These are phyloP conservation scores for Coregonus suidteri DNA, from an alignment of 2,797 vertebrate genomes.

Conservation along the genomic window DNA sequence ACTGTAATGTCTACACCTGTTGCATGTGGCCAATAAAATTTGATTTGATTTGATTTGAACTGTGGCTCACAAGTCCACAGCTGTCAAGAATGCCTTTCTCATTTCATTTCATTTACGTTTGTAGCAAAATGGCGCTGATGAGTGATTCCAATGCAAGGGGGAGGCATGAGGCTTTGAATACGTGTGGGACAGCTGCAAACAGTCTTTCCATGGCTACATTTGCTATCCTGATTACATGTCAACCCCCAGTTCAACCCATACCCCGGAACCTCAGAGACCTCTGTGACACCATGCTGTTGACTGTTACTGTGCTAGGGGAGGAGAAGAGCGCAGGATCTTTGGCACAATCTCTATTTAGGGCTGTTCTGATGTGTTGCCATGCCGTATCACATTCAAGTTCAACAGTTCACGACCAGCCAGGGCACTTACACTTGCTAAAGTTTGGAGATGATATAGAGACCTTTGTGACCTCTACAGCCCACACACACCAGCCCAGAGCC, in stretches of 20 bases:
- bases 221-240: conserved; percentile 45
- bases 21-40: too few species aligned
- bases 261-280: conserved; percentile 65
- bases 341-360: conserved; percentile 44
- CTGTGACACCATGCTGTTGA: conserved; percentile 57
- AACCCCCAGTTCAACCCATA: conserved; percentile 73
- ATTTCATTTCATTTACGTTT: conserved; percentile 60
- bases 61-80: conserved; percentile 75
- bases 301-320: conserved; percentile 44
- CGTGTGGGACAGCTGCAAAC: conserved; percentile 72
- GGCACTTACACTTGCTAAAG: conserved; percentile 60
- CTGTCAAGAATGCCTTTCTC: conserved; percentile 74
- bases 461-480: conserved; percentile 31
- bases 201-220: conserved; percentile 72
- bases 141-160: conserved; percentile 70
- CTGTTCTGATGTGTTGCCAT: conserved; percentile 23
- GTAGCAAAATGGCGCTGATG: conserved; percentile 65
- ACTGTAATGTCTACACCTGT: too few species aligned
- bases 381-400: conserved; percentile 76
- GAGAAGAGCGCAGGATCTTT: conserved; percentile 27
- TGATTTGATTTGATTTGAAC: conserved; percentile 29
- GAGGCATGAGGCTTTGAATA: conserved; percentile 43
- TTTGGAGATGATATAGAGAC: conserved; percentile 26
- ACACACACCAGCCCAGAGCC: conserved; percentile 22
- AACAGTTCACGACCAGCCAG: conserved; percentile 69